Evolutionary conservation across 2,888 invertebrate species (phyloP), one percentile per base, ranked within the genome.

Genomic region (Branchellion lobata): DNA sequence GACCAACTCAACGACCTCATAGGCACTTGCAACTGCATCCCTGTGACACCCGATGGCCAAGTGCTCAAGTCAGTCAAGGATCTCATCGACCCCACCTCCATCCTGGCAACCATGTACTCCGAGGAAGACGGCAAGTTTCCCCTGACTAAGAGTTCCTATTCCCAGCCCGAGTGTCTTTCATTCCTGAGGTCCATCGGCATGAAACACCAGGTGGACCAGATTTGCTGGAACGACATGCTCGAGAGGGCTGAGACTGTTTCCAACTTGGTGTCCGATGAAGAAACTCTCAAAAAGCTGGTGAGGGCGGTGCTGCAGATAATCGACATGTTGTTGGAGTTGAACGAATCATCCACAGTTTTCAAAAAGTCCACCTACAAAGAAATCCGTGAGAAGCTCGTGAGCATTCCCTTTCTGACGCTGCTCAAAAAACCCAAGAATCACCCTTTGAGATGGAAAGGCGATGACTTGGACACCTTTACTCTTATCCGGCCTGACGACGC

Each of bases 81-180:
- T n/a, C 81, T 85, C 5, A 82, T 86, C 24, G 80, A 84, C 79
- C 85, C 84, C 3, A 51, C 34, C 0, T 79, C 83, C 31, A 31
- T 75, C 8, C 74, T 83, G 18, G 82, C 84, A 11, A 47, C 61
- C 1, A 81, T 85, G 61, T 86, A 83, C 75, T 31, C 51, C 8
- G 73, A 72, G 24, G 78, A 79, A 1, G 85, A 86, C 72, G 84
- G 81, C 31, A 36, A 83, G 2, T 86, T 85, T 81, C 85, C 85
- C 8, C 33, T 81, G 29, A 80, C 74, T 8, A 73, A 71, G 18
- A 74, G 74, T 68, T 40, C 79, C 27, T 82, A 80, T 40, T 68
- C 53, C 18, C 53, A 51, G 29, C 69, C 79, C n/a, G 80, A 81
- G 8, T 77, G 69, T 27, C 78, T 83, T 8, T 21, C 27, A 3